Base-by-base conservation (phyloP, 2,888 invertebrate genomes). In the Litoditis marina region DNA sequence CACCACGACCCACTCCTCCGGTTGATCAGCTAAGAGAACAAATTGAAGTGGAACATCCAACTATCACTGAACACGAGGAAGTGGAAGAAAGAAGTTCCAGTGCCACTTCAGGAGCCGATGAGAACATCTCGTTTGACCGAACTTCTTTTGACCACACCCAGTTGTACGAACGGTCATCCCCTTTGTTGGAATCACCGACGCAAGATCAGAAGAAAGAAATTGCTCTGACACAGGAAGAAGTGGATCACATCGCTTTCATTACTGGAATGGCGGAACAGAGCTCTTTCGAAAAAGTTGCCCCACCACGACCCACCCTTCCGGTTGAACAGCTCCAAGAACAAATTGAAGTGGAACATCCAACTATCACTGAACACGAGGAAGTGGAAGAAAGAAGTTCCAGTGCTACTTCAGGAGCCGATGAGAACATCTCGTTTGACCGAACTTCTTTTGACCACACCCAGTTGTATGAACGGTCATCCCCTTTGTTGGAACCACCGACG, bases 191-290 rank as follows among this genome's bases (percentile, higher is more conserved):
- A n/a, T n/a, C n/a, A n/a, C n/a, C n/a, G n/a, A n/a, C n/a, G n/a
- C n/a, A n/a, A n/a, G n/a, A n/a, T n/a, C n/a, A n/a, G n/a, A n/a
- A n/a, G n/a, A n/a, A 32, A 55, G 51, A 65, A 16, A 32, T 19
- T 13, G 50, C 25, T 2, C 30, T 70, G 32, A 66, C 71, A n/a
- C 62, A 68, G 60, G 69, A 67, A 56, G 68, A 69, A 49, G 51
- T 69, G 13, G 66, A 68, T 42, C 70, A 70, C 51, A 70, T 70
- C 32, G 68, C 68, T 7, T 57, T 54, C 52, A 68, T 71, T 13
- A 60, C 63, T 32, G 58, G 49, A 28, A 36, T 71, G 25, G 71
- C 71, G 5, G 60, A 64, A 25, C 69, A 74, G 47, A 58, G 65
- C 2, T 65, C 72, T 11, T 67, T 69, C 54, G 69, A 69, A 16